These are phyloP conservation scores for Timema cristinae DNA, from an alignment of 2,888 invertebrate genomes.

Conservation along the genomic window DNA sequence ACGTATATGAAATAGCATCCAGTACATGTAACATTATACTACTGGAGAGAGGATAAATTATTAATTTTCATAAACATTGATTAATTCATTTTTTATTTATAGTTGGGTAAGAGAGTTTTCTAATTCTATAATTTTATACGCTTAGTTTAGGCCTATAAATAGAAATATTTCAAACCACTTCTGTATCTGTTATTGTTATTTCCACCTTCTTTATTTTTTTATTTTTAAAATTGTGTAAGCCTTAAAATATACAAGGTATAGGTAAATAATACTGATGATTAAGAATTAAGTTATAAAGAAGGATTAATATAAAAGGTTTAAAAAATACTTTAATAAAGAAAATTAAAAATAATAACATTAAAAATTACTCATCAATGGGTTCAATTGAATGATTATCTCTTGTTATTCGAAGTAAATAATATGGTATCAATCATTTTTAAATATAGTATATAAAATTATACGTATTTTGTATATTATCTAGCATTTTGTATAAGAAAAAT, in stretches of 20 bases:
- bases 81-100: neutral
- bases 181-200: neutral
- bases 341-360: conserved; percentile 30
- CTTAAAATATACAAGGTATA: neutral
- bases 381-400: neutral
- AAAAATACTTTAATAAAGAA: neutral
- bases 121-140: neutral
- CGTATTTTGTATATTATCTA: neutral
- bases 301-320: neutral
- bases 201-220: neutral
- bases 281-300: neutral
- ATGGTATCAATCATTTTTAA: neutral
- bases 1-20: neutral
- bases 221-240: neutral
- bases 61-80: neutral
- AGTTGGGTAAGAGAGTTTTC: neutral
- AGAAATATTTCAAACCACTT: neutral
- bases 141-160: neutral
- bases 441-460: neutral
- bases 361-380: too few species aligned
- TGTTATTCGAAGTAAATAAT: neutral
- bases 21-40: too few species aligned
- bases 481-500: neutral
- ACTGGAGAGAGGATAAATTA: too few species aligned
- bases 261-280: neutral